Conservation (phyloP, 2,888 invertebrate genomes). For the Ormyrus pomaceus region DNA sequence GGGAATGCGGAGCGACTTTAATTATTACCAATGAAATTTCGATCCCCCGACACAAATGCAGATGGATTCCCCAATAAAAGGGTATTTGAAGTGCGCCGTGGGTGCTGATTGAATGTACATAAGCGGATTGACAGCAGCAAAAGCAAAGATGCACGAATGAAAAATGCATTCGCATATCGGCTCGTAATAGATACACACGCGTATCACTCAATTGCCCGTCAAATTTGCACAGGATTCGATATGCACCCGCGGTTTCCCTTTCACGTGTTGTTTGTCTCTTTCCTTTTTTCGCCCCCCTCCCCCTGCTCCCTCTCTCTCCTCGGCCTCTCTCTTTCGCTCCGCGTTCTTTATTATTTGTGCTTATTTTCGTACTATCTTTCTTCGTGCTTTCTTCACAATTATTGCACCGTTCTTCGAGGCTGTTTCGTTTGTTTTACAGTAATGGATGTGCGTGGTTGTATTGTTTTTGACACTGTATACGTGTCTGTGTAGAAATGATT, state of each 20-base stretch:
- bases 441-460: too few species aligned
- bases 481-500: too few species aligned
- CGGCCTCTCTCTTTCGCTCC: constrained; percentile 1
- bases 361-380: constrained; percentile 35
- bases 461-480: too few species aligned
- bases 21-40: constrained; percentile 23
- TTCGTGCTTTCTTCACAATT: not conserved
- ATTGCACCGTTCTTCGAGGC: too few species aligned
- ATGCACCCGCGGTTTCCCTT: constrained; percentile 52
- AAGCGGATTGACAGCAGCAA: constrained; percentile 53
- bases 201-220: constrained; percentile 50
- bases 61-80: constrained; percentile 40
- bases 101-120: constrained; percentile 48
- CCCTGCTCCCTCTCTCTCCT: not conserved
- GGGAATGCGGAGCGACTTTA: constrained; percentile 15
- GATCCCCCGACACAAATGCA: constrained; percentile 23
- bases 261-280: not conserved
- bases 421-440: too few species aligned
- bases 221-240: constrained; percentile 54
- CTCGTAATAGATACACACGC: constrained; percentile 41
- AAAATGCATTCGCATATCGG: constrained; percentile 51
- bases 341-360: constrained; percentile 23
- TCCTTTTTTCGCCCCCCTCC: not conserved
- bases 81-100: constrained; percentile 22
- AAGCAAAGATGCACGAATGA: constrained; percentile 51